Percentiles rank a stretch among this genome's conserved stretches.
phyloP scores from a whole-genome alignment of 2,797 vertebrate species.

The Nyctalus aviator region DNA sequence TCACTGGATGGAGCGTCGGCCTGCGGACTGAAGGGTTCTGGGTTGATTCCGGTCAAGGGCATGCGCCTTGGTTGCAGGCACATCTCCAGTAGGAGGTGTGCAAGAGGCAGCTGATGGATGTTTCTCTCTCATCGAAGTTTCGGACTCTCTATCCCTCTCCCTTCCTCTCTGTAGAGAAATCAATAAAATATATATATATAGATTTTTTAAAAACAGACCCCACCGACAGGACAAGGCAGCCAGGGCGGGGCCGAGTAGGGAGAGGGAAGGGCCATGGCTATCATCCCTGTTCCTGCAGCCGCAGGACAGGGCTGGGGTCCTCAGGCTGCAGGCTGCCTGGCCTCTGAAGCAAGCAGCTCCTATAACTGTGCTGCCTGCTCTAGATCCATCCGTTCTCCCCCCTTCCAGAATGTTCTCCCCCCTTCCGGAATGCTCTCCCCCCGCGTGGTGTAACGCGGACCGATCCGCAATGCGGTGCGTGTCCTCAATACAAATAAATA shows the following conservation, averaged over 20 bases:
- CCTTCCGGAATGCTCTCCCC: neutral
- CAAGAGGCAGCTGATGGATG: no score
- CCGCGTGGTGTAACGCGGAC: neutral
- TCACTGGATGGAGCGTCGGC: no score
- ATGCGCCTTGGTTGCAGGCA: no score
- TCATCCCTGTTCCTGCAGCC: no score
- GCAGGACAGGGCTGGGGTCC: neutral
- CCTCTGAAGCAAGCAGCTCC: neutral
- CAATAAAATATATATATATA: no score
- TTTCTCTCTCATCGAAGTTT: no score
- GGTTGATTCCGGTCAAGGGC: no score
- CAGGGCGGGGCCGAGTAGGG: no score
- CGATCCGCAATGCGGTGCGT: neutral
- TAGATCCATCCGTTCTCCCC: neutral
- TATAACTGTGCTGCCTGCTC: neutral
- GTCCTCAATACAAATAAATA: neutral
- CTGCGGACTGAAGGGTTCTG: no score
- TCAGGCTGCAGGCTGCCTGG: neutral
- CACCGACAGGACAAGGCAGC: neutral
- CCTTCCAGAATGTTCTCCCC: neutral
- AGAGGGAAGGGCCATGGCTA: accelerated
- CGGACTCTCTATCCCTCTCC: no score
- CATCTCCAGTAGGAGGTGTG: no score
- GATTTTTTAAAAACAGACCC: neutral
- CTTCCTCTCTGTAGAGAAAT: no score